Percentiles rank a stretch among this genome's conserved stretches.
Evolutionary conservation across 2,888 invertebrate species (phyloP).

Genomic region (Callimorpha dominula): DNA sequence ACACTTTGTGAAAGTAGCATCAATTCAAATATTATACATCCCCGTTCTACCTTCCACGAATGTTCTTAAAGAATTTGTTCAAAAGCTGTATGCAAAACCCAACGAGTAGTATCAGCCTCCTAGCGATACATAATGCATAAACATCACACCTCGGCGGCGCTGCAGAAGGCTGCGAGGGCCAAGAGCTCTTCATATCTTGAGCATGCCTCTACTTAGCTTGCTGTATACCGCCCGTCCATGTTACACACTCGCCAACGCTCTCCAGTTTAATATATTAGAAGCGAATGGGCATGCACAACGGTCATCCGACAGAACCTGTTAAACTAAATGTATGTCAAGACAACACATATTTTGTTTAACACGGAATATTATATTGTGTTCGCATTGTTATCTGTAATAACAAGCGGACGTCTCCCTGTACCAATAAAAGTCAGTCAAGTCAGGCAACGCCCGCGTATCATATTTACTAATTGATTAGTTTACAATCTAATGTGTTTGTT

Average conservation of each 20-base stretch:
- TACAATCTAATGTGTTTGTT: neutral
- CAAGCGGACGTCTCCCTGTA: neutral
- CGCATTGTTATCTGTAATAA: neutral
- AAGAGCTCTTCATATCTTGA: slow-evolving; percentile 68
- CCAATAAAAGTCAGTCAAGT: neutral
- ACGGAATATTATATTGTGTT: neutral
- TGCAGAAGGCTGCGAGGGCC: slow-evolving; percentile 55
- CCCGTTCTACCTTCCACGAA: slow-evolving; percentile 33
- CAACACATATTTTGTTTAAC: neutral
- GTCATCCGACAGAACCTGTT: slow-evolving; percentile 19
- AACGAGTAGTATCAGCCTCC: slow-evolving; percentile 55
- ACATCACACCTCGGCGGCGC: slow-evolving; percentile 59
- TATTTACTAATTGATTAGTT: neutral
- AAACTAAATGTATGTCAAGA: slow-evolving; percentile 20
- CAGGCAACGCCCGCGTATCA: neutral
- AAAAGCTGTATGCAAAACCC: slow-evolving; percentile 58
- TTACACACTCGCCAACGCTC: slow-evolving; percentile 49
- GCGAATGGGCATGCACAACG: slow-evolving; percentile 33
- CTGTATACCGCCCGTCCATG: slow-evolving; percentile 49
- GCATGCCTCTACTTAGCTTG: slow-evolving; percentile 57
- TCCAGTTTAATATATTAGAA: slow-evolving; percentile 49
- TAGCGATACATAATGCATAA: slow-evolving; percentile 69
- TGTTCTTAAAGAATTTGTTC: slow-evolving; percentile 47
- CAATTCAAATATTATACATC: slow-evolving; percentile 41
- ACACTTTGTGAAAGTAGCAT: slow-evolving; percentile 18